Evolutionary conservation across 2,113 vertebrate species (phyloP).

Genomic region (Grus americana): DNA sequence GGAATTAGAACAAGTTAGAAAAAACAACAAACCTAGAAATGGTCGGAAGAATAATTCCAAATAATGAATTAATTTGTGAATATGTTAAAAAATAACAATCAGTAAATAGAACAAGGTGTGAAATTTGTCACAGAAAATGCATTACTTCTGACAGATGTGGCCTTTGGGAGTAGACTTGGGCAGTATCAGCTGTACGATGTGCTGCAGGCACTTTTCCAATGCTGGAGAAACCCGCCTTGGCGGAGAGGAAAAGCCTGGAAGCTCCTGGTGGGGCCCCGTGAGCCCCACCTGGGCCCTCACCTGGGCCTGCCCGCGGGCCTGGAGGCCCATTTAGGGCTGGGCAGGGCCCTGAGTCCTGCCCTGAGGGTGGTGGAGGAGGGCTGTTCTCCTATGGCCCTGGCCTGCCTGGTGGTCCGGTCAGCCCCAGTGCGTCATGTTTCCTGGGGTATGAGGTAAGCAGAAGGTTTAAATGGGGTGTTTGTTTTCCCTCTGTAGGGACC

Average conservation of each 20-base stretch:
- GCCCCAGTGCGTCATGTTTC: accelerated
- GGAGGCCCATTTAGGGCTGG: accelerated
- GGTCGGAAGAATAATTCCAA: neutral
- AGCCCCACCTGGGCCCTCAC: too few species aligned
- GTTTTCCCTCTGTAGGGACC: neutral
- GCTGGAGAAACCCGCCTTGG: neutral
- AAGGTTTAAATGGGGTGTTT: neutral
- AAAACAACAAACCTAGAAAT: neutral
- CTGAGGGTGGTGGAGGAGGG: accelerated
- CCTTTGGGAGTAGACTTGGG: accelerated
- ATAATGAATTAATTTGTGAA: neutral
- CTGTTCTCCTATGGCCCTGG: accelerated
- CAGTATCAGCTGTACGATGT: accelerated
- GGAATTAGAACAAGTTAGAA: neutral
- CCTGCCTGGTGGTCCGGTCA: accelerated
- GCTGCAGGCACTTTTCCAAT: neutral
- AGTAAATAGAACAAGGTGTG: neutral
- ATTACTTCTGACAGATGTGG: neutral
- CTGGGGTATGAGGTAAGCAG: neutral
- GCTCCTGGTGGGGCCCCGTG: neutral
- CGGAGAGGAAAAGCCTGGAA: neutral
- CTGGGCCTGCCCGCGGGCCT: accelerated
- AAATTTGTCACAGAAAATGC: neutral
- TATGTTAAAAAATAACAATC: neutral
- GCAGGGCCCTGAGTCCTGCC: accelerated